phyloP scores from a whole-genome alignment of 2,888 invertebrate genomes.

The Metacarcinus magister region DNA sequence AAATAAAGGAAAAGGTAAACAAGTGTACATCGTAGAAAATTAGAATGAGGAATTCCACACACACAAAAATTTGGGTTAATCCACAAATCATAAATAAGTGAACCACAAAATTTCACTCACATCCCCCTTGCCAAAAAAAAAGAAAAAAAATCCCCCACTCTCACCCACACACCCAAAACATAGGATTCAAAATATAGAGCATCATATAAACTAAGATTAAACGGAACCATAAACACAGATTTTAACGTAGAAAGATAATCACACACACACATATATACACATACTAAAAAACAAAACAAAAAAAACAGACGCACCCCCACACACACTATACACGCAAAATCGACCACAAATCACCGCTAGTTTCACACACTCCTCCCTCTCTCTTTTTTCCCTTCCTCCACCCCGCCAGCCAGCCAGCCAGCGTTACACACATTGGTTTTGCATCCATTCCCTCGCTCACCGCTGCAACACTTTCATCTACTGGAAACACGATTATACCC shows the following conservation, averaged over 20 bases:
- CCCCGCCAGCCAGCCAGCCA: not conserved
- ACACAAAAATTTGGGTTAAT: not conserved
- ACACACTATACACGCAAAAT: not conserved
- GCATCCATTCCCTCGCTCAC: not conserved
- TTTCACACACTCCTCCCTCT: not conserved
- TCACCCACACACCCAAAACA: not conserved
- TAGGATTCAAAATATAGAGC: not conserved
- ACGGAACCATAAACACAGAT: too few relatives aligned
- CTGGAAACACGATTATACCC: not conserved
- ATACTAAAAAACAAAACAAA: not conserved
- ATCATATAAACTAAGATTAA: too few relatives aligned
- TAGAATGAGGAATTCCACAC: not conserved
- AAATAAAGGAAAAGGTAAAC: too few relatives aligned
- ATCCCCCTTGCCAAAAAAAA: too few relatives aligned
- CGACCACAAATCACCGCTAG: not conserved
- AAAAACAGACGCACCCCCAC: not conserved
- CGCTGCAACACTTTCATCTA: not conserved
- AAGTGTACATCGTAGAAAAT: too few relatives aligned
- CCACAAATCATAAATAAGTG: too few relatives aligned
- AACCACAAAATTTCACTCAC: too few relatives aligned
- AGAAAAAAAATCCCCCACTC: too few relatives aligned
- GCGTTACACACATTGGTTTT: not conserved
- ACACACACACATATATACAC: not conserved
- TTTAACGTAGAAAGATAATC: not conserved
- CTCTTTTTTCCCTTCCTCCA: not conserved